Evolutionary conservation across 1,140 invertebrate species (phyloP), one percentile per base, ranked within the genome.

Genomic region (Orussus abietinus): DNA sequence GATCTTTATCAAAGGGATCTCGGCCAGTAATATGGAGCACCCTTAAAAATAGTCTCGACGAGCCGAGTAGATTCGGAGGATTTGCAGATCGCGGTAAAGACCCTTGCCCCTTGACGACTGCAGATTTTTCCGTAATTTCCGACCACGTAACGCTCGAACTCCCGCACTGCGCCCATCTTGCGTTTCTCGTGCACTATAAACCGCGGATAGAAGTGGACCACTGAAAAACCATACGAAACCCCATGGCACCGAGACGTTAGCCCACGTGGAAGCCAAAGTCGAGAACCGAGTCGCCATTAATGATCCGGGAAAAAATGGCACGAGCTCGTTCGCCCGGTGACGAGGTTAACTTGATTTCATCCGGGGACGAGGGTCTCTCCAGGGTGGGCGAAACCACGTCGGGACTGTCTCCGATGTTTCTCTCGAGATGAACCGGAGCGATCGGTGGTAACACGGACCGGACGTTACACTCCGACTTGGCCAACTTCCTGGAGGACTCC

Each of bases 391-490:
- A 39, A 5, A 45, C 4, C 0, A 47, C 10, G 20, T 63, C 54
- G 0, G 47, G 45, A 45, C 37, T 55, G 20, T 67, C 64, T 0
- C 62, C 58, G 10, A 66, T 63, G n/a, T 63, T 58, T 6, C 30
- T 54, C 15, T 63, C 62, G 7, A 58, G 10, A 6, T 36, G 40
- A 22, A 57, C 31, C 1, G 51, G 42, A 12, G 50, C 21, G 3
- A 45, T 31, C 4, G 56, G 44, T 7, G 53, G 42, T 6, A 45
- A 1, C 0, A 40, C 29, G n/a, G 42, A 33, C 12, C 53, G 54
- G 28, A 71, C 41, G 25, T 71, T 57, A 11, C 56, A 57, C 18
- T 69, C 68, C 0, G 69, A 72, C 6, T 64, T 64, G 1, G 53
- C 57, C 5, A 60, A 47, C 34, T 64, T 71, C 5, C 38, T 62